Evolutionary conservation across 2,888 invertebrate genomes (phyloP), one percentile per base, ranked within the genome.

Genomic region (Shargacucullia verbasci): DNA sequence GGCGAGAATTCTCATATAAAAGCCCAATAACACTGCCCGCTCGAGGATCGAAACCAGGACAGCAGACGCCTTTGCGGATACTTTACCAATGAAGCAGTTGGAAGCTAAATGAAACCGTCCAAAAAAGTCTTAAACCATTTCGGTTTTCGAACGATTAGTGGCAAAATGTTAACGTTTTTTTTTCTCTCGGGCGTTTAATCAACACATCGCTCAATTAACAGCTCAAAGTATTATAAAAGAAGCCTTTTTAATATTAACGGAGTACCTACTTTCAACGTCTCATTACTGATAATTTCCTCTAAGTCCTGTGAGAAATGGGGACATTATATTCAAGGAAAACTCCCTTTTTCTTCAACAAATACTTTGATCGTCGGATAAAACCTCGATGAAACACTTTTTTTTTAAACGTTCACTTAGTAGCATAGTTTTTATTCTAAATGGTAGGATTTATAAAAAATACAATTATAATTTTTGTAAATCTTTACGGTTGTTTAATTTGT

Each of bases 251-350:
- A 57, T 54, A 53, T 37, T 47, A 62, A 6, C 58, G 7, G 59
- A 68, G 71, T 69, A 49, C 57, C 56, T 62, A 52, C 46, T 65
- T 65, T 57, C 14, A 57, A 43, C 29, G 57, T 52, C 60, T 69
- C 70, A 69, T 77, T 66, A 73, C 61, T 48, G 48, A 63, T 70
- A 64, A 66, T 74, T 74, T 70, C 43, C 53, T 45, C 46, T 37
- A 61, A 63, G 56, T 48, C 70, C 64, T 62, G 52, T 75, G 62
- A 74, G 66, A 76, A 78, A 75, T 74, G 59, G 46, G 31, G 27
- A 59, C 53, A 74, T 75, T 80, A 70, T 63, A 64, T 63, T 55
- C 41, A 50, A 67, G 54, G 14, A 40, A 53, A 41, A 40, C 11
- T 56, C 11, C 31, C 33, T 61, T 62, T 66, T 61, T 47, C 10